Percentiles rank a stretch among this genome's conserved stretches.
Evolutionary conservation across 1,140 invertebrate species (phyloP).

Genomic region (Homarus americanus): DNA sequence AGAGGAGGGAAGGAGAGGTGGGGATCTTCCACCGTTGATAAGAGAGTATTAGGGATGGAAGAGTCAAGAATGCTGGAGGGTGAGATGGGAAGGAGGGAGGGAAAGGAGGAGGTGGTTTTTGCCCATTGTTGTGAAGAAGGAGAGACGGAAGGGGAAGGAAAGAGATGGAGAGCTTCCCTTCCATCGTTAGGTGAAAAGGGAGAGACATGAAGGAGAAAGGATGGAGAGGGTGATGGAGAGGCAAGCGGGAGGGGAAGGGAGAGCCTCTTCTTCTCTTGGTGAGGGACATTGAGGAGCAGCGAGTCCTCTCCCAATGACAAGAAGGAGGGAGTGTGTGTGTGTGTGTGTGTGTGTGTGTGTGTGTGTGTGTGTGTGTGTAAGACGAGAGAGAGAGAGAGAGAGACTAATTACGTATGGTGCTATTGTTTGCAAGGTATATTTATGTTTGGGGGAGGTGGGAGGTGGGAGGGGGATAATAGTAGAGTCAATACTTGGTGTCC

Average conservation of each 20-base stretch:
- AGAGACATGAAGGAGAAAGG: not conserved
- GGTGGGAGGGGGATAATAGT: no score
- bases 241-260: not conserved
- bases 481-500: no score
- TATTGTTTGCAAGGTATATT: not conserved
- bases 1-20: not conserved
- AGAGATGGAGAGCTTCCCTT: not conserved
- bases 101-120: not conserved
- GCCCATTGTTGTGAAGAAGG: not conserved
- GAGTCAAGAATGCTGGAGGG: not conserved
- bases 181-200: not conserved
- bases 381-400: constrained; percentile 8
- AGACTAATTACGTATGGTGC: not conserved
- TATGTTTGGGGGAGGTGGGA: not conserved
- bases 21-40: not conserved
- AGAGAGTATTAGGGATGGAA: not conserved
- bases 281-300: no score
- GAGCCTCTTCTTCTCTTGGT: not conserved
- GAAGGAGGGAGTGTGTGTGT: no score
- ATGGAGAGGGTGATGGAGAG: not conserved
- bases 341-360: no score
- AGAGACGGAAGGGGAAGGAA: no score
- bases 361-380: no score
- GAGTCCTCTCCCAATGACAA: no score
- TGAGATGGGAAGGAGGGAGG: not conserved